Base-by-base conservation (phyloP, 2,797 vertebrate genomes). In the Tokudaia muenninki region DNA sequence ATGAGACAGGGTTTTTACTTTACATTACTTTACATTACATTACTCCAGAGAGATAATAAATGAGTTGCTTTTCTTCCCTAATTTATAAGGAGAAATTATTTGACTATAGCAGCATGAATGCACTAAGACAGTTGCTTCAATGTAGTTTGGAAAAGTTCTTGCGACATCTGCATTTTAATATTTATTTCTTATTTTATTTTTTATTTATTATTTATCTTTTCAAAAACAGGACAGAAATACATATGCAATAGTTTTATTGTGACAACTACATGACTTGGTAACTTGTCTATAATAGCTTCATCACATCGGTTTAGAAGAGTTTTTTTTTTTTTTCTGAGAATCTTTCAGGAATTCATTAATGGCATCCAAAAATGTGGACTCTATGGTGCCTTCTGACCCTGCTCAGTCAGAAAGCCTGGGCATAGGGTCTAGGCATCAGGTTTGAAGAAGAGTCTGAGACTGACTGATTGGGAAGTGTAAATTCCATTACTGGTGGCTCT, bases 61-160 rank as follows among this genome's bases (percentile, higher is more conserved):
- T 29, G 2, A 21, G 17, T 34, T 29, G 61, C 0, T 26, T 0
- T 55, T 24, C 3, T 65, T 90, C 41, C 41, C 44, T 55, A n/a
- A 34, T 65, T 34, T 24, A 41, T 9, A 19, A 81, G 17, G 12
- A 29, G 14, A 47, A 21, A 13, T 3, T 34, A 14, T 75, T 61
- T 34, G 2, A 31, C 21, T 44, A 21, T 16, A 34, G 72, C 24
- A 59, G 26, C 55, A 22, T 59, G 6, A 37, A 22, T 75, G 11
- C 1, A 34, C 72, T 77, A 21, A 75, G 26, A 61, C 17, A 63
- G 1, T 31, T 3, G 17, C n/a, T 92, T 29, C 6, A 70, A 91
- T 3, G 12, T 79, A 82, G 50, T 92, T 80, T 95, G 14, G 74
- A 37, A 87, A n/a, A 74, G 10, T 90, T 92, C 67, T 90, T 90